A percentile compares a stretch with the other conserved stretches of the same genome.
These are phyloP conservation scores for Rynchops niger DNA, from an alignment of 2,113 vertebrate genomes.

Conservation along the genomic window DNA sequence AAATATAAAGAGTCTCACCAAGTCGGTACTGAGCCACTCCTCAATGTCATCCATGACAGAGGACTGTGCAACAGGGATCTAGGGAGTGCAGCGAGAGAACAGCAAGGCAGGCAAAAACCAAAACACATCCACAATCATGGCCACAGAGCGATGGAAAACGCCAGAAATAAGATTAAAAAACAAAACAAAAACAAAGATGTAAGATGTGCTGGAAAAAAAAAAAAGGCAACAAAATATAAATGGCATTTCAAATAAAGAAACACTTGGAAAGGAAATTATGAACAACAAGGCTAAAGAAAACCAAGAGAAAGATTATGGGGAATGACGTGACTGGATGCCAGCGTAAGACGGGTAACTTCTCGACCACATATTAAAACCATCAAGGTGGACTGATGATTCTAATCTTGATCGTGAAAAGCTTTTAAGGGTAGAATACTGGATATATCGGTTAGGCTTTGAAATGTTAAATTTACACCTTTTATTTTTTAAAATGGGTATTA, in stretches of 20 bases:
- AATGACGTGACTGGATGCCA: conserved; percentile 25
- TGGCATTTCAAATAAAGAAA: conserved; percentile 62
- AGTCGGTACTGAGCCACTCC: conserved; percentile 97
- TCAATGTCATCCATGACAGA: conserved; percentile 99
- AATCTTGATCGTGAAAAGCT: conserved; percentile 28
- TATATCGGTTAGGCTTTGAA: conserved; percentile 11
- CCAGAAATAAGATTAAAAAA: conserved; percentile 76
- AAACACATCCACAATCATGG: conserved; percentile 76
- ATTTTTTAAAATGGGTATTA: neutral
- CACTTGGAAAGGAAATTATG: conserved; percentile 39
- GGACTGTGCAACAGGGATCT: conserved; percentile 91
- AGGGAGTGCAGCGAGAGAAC: conserved; percentile 80
- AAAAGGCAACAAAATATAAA: conserved; percentile 61
- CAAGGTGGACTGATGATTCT: conserved; percentile 35
- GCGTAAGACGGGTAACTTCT: conserved; percentile 62
- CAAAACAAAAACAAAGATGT: conserved; percentile 72
- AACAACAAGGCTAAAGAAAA: conserved; percentile 42
- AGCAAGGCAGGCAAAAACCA: conserved; percentile 82
- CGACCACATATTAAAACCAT: conserved; percentile 46
- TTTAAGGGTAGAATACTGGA: conserved; percentile 67
- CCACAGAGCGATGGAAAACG: conserved; percentile 74
- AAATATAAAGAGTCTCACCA: conserved; percentile 91
- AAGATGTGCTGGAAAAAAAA: conserved; percentile 71
- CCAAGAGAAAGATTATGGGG: conserved; percentile 32
- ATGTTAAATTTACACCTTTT: neutral